Evolutionary conservation across 1,140 invertebrate genomes (phyloP), one percentile per base, ranked within the genome.

Genomic region (Ericerus pela): DNA sequence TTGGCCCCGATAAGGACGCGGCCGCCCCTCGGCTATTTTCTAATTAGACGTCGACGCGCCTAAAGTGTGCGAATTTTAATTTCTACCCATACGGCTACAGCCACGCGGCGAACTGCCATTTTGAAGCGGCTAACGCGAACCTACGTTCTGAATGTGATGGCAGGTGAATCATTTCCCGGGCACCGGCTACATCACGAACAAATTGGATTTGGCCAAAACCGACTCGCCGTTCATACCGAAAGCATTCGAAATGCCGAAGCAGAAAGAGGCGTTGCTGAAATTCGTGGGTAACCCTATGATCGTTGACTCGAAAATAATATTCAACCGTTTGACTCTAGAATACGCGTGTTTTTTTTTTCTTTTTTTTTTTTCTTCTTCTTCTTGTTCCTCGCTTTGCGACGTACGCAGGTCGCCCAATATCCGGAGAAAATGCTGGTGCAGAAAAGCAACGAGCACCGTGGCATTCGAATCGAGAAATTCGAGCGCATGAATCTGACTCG

Each of bases 81-180:
- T 53, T 29, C n/a, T 51, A n/a, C n/a, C n/a, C n/a, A n/a, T n/a
- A n/a, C n/a, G n/a, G n/a, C n/a, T n/a, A n/a, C n/a, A n/a, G n/a
- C n/a, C n/a, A n/a, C n/a, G n/a, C n/a, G n/a, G n/a, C n/a, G n/a
- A n/a, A n/a, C n/a, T n/a, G n/a, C n/a, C n/a, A n/a, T n/a, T n/a
- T n/a, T n/a, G n/a, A n/a, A n/a, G n/a, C n/a, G n/a, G n/a, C n/a
- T n/a, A n/a, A n/a, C n/a, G n/a, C n/a, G n/a, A n/a, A n/a, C n/a
- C n/a, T n/a, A n/a, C n/a, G n/a, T n/a, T n/a, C n/a, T n/a, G n/a
- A n/a, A n/a, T n/a, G n/a, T n/a, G n/a, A n/a, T 64, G 69, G 47
- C 61, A 76, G 71, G 82, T 97, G 0, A 98, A 97, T 68, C 91
- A 97, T 69, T 89, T 95, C 65, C 94, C 94, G 2, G 94, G 92